phyloP scores from a whole-genome alignment of 2,113 vertebrate genomes.

The Heterotilapia buettikoferi region DNA sequence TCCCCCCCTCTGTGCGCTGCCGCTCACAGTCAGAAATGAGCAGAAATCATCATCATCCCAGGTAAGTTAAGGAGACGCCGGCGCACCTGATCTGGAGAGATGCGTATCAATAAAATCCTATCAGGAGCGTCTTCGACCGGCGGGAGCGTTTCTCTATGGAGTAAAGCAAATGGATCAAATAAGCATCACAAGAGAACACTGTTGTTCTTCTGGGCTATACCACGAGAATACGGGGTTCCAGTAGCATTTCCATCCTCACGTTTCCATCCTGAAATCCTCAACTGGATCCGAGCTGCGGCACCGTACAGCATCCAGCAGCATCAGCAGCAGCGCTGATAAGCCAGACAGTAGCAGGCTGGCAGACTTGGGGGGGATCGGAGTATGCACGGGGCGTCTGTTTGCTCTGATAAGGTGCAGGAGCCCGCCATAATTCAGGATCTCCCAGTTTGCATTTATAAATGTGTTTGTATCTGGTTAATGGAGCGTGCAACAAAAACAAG shows the following conservation, averaged over 20 bases:
- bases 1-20: background rate
- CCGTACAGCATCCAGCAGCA: constrained; percentile 36
- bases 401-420: background rate
- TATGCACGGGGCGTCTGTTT: constrained; percentile 16
- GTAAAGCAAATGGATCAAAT: background rate
- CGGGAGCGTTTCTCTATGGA: background rate
- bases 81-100: constrained; percentile 5
- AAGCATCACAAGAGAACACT: background rate
- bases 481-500: background rate
- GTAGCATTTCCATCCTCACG: background rate
- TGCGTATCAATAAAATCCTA: constrained; percentile 15
- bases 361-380: background rate
- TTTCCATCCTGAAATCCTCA: constrained; percentile 24
- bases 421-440: background rate
- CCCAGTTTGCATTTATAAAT: background rate
- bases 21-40: background rate
- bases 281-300: constrained; percentile 38
- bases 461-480: background rate
- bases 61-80: background rate
- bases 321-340: constrained; percentile 18
- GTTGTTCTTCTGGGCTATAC: background rate
- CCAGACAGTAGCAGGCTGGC: constrained; percentile 19
- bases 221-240: background rate
- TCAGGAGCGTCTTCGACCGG: background rate
- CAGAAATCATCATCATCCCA: background rate